Evolutionary conservation across 2,888 invertebrate species (phyloP).

Genomic region (Cremastobaeus sp.): DNA sequence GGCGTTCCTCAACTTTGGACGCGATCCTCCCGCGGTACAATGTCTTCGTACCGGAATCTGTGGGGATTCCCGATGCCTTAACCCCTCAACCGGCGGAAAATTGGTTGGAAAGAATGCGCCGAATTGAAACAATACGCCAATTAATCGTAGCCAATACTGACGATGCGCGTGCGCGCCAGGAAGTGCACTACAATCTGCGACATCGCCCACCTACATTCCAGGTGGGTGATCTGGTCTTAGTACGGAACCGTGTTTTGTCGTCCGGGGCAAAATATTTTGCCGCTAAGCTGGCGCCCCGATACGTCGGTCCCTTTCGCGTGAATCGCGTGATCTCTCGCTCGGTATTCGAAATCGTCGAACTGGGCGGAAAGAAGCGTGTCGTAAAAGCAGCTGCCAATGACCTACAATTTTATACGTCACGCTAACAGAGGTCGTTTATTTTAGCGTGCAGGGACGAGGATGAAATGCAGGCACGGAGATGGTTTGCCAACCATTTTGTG

Average conservation of each 20-base stretch:
- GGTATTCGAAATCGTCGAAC: neutral
- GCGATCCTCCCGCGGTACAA: neutral
- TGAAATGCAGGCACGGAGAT: no score
- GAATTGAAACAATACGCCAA: neutral
- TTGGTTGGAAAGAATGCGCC: neutral
- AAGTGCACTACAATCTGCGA: neutral
- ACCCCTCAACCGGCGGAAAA: no score
- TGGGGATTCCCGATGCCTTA: no score
- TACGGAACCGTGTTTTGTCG: constrained; percentile 3
- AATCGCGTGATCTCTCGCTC: neutral
- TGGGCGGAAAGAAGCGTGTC: neutral
- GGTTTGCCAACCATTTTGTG: no score
- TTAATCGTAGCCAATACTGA: neutral
- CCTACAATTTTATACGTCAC: no score
- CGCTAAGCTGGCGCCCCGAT: neutral
- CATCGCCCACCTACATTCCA: neutral
- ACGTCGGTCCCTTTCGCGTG: neutral
- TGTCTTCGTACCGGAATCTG: neutral
- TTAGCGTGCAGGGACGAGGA: no score
- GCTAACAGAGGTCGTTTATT: no score
- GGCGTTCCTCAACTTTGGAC: neutral
- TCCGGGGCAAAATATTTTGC: neutral
- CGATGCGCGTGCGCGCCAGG: neutral
- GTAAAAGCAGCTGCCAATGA: no score
- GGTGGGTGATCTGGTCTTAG: neutral